Evolutionary conservation across 1,140 invertebrate species (phyloP).

Genomic region (Macrostomum lignano): DNA sequence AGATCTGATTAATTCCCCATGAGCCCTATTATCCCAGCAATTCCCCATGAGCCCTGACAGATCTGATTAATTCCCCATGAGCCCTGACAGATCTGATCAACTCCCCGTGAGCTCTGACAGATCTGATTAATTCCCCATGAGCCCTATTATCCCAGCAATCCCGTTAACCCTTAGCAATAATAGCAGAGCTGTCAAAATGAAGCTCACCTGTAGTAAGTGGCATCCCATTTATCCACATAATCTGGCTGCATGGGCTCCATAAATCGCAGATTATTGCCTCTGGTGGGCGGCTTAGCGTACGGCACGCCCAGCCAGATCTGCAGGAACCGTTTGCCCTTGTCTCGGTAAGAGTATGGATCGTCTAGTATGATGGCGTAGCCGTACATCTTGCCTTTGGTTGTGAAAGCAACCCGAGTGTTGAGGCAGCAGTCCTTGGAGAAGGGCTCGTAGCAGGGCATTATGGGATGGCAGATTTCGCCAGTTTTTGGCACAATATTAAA

Average conservation of each 20-base stretch:
- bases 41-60: no score
- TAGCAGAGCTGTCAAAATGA: no score
- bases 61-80: no score
- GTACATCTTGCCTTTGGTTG: not conserved
- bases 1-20: no score
- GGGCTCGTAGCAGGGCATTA: not conserved
- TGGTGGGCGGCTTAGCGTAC: conserved; percentile 3
- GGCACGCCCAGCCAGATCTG: conserved; percentile 2
- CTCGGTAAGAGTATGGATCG: not conserved
- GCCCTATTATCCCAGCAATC: no score
- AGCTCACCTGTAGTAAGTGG: no score
- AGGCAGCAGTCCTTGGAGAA: conserved; percentile 1
- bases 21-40: no score
- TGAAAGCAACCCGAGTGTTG: not conserved
- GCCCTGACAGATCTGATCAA: no score
- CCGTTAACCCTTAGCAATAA: no score
- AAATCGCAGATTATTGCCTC: conserved; percentile 4
- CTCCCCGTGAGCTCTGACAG: no score
- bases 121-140: no score
- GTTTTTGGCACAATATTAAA: conserved; percentile 2
- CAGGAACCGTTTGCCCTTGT: not conserved
- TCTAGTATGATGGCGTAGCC: not conserved
- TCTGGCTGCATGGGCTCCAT: conserved; percentile 8
- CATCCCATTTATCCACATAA: no score
- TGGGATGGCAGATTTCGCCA: not conserved